phyloP scores from a whole-genome alignment of 2,888 invertebrate genomes.

The Pachliopta kotzebuea region DNA sequence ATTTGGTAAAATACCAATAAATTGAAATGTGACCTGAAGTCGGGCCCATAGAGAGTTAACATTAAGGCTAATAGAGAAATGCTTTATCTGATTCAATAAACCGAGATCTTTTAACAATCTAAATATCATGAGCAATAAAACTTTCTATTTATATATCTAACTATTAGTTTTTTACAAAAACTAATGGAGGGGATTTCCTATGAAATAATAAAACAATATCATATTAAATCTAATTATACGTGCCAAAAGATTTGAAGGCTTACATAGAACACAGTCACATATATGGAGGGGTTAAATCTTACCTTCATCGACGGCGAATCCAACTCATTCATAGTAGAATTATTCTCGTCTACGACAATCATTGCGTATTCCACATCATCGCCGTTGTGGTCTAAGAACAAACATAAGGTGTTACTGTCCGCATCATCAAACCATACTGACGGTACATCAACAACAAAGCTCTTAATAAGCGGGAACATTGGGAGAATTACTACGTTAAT shows the following conservation, averaged over 20 bases:
- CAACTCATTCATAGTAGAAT: conserved; percentile 90
- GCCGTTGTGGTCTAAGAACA: conserved; percentile 75
- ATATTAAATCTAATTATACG: conserved; percentile 10
- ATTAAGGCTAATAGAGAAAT: too few relatives aligned
- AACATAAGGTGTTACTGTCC: conserved; percentile 23
- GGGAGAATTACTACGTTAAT: conserved; percentile 3
- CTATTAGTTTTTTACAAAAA: too few relatives aligned
- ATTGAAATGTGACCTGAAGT: too few relatives aligned
- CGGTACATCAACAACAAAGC: conserved; percentile 17
- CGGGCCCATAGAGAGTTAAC: too few relatives aligned
- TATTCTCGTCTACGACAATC: conserved; percentile 93
- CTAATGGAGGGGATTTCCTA: too few relatives aligned
- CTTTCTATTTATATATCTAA: too few relatives aligned
- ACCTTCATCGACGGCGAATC: conserved; percentile 94
- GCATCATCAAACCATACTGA: neutral
- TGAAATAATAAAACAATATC: too few relatives aligned
- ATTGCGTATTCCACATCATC: conserved; percentile 94
- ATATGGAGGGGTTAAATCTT: conserved; percentile 37
- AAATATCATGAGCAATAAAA: too few relatives aligned
- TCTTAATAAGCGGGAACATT: conserved; percentile 23
- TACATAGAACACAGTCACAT: conserved; percentile 7
- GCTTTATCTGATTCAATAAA: too few relatives aligned
- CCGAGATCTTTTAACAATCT: too few relatives aligned
- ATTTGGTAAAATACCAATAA: too few relatives aligned
- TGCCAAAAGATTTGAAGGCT: conserved; percentile 14